phyloP scores from a whole-genome alignment of 1,140 invertebrate genomes.

The Olivierus martensii region DNA sequence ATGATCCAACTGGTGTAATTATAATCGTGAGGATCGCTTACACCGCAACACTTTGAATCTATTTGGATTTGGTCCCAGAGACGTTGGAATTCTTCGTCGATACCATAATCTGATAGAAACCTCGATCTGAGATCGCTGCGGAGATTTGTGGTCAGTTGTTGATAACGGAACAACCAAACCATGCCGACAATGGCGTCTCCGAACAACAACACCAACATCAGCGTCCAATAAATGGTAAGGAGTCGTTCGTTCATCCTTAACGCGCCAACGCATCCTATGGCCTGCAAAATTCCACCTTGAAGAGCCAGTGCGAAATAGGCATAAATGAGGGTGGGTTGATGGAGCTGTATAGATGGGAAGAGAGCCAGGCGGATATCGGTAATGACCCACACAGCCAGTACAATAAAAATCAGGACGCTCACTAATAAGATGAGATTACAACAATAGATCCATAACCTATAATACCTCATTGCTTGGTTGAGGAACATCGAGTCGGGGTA shows the following conservation, averaged over 20 bases:
- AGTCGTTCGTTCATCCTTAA: slow-evolving; percentile 58
- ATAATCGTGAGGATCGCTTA: slow-evolving; percentile 51
- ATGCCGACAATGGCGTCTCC: slow-evolving; percentile 69
- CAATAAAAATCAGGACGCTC: slow-evolving; percentile 61
- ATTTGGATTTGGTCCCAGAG: slow-evolving; percentile 66
- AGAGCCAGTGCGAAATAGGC: slow-evolving; percentile 62
- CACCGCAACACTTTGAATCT: slow-evolving; percentile 62
- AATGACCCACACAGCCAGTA: slow-evolving; percentile 54
- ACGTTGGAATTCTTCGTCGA: slow-evolving; percentile 50
- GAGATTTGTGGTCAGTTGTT: slow-evolving; percentile 53
- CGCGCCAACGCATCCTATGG: slow-evolving; percentile 65
- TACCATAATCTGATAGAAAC: slow-evolving; percentile 48
- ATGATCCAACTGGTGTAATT: slow-evolving; percentile 19
- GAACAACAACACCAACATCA: slow-evolving; percentile 58
- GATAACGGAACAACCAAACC: slow-evolving; percentile 72
- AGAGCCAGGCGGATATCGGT: slow-evolving; percentile 41
- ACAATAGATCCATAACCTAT: slow-evolving; percentile 82
- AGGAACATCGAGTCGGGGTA: slow-evolving; percentile 26
- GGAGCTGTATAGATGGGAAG: slow-evolving; percentile 42
- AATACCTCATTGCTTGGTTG: slow-evolving; percentile 42
- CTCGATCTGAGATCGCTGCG: slow-evolving; percentile 45
- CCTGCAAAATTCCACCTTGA: slow-evolving; percentile 43
- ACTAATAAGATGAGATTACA: slow-evolving; percentile 73
- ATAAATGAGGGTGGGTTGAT: slow-evolving; percentile 68
- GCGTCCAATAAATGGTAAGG: slow-evolving; percentile 70